Conservation (phyloP, 1,140 invertebrate genomes). For the Drosophila nikananu region DNA sequence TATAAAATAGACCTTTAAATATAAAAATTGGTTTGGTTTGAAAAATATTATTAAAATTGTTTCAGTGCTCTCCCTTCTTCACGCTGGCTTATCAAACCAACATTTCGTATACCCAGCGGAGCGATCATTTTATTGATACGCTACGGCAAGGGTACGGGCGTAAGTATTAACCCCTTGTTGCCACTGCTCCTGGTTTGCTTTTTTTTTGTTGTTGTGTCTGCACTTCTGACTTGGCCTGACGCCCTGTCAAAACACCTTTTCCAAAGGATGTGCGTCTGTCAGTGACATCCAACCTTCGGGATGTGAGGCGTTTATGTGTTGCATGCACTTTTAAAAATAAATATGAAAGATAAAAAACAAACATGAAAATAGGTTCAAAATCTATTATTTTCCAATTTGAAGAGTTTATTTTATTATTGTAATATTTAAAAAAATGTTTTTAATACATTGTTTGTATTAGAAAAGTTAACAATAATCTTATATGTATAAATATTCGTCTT, state of each 20-base stretch:
- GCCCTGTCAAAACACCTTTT: conserved; percentile 75
- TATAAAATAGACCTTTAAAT: too few species aligned
- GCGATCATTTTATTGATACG: conserved; percentile 78
- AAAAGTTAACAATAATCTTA: too few species aligned
- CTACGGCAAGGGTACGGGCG: conserved; percentile 39
- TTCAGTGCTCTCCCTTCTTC: conserved; percentile 4
- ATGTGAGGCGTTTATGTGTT: conserved; percentile 38
- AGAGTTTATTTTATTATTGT: too few species aligned
- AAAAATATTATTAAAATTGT: too few species aligned
- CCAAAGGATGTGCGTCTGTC: conserved; percentile 56
- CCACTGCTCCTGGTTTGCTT: conserved; percentile 18
- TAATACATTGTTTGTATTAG: too few species aligned
- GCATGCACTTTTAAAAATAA: conserved; percentile 17
- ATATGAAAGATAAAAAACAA: background rate
- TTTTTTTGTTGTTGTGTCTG: conserved; percentile 33
- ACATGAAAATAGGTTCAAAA: too few species aligned
- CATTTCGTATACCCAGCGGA: conserved; percentile 71
- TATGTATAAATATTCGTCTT: too few species aligned
- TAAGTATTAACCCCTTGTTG: conserved; percentile 62
- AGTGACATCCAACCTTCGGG: conserved; percentile 35
- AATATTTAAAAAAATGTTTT: too few species aligned
- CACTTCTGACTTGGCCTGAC: conserved; percentile 49
- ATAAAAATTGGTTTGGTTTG: too few species aligned
- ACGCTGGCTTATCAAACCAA: conserved; percentile 56
- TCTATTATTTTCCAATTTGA: too few species aligned